Evolutionary conservation across 2,797 vertebrate species (phyloP), one percentile per base, ranked within the genome.

Genomic region (Manis javanica): DNA sequence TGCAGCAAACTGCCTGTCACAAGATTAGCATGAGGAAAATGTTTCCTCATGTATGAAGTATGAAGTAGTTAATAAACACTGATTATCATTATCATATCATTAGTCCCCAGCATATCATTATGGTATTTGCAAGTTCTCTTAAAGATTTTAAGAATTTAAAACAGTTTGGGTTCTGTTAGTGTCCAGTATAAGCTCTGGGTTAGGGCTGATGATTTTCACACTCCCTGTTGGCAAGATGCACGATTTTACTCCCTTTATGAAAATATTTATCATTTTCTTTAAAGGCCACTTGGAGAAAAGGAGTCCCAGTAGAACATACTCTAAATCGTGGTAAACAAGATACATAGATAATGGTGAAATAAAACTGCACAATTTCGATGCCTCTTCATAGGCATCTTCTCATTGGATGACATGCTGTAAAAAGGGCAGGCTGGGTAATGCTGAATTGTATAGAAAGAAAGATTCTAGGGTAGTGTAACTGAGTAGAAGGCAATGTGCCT

Each of bases 91-190:
- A 19, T 87, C 46, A 3, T 49, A 31, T 29, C 37, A 61, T 71
- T 5, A 78, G 18, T 46, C 7, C 26, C 14, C n/a, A n/a, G 1
- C 26, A 29, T 0, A 68, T 18, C 3, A 61, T 21, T 46, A 16
- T 0, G 14, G 16, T 26, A 59, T 37, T 16, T 68, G 37, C 7
- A 71, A 55, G 49, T 51, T 90, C 39, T 90, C 59, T 46, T 24
- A 42, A 23, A 68, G 16, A 42, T 72, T 79, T 89, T 21, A 87
- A 69, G 57, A 90, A 64, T 72, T 78, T 82, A 51, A 88, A 72
- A 39, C 31, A 42, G 29, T 71, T 84, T 77, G 26, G 13, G 39
- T 83, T 75, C 19, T 66, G 63, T 24, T 57, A 23, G 4, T 19
- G 26, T 49, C 53, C 11, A n/a, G 5, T 24, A 2, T 42, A 42